Base-by-base conservation (phyloP, 2,888 invertebrate species). In the Drosophila sordidula region DNA sequence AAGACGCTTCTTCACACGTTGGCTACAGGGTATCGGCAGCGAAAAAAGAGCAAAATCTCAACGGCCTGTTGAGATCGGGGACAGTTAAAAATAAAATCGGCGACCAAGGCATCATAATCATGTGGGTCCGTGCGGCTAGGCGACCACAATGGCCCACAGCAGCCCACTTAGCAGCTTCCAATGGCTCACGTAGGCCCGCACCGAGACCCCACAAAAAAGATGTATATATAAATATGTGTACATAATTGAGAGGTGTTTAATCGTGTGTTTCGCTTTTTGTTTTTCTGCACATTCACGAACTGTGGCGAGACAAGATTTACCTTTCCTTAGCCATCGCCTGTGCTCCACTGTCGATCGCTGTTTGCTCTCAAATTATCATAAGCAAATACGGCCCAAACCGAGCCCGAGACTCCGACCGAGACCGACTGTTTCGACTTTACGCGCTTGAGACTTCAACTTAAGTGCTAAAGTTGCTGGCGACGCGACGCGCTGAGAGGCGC, bases 211-310 rank as follows among this genome's bases (percentile, higher is more conserved):
- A 67, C 62, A 72, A 25, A 54, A 46, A 42, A 34, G 8, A 11
- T 9, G 16, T 14, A 22, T 54, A 12, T 26, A 46, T 39, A 58
- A 14, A 25, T 14, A 16, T 49, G 44, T 55, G 51, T 61, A 89
- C 89, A 91, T 91, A 91, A 91, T 91, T 91, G 90, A 90, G 91
- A 91, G 91, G 91, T 91, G 91, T 91, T 91, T 91, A 91, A 91
- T 91, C 91, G 91, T 90, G 90, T 90, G 90, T 91, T 91, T 84
- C 87, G 66, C 74, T 78, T 75, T 86, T 78, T 70, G 72, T 67
- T 72, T 87, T 83, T 87, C 88, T 83, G 82, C 82, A 77, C 83
- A 86, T 89, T 85, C 89, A 87, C 87, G 82, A 73, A 67, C 63
- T 66, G 56, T 62, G 70, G 75, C 70, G 70, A 76, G 76, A 79